Evolutionary conservation across 2,888 invertebrate species (phyloP).

Genomic region (Trachelus troglodyta): DNA sequence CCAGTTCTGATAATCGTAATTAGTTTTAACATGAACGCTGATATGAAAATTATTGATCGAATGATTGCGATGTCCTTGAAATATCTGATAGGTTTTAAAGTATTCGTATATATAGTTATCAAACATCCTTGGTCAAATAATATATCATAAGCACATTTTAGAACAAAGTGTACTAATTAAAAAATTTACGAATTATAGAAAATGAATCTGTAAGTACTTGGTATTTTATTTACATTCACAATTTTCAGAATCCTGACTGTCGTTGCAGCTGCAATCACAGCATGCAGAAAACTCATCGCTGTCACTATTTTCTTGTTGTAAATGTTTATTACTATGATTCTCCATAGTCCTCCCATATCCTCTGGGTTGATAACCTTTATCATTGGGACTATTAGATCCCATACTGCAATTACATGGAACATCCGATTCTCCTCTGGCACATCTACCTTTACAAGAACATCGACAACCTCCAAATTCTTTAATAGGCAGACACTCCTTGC

Average conservation of each 20-base stretch:
- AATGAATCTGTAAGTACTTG: not conserved
- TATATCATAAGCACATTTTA: not conserved
- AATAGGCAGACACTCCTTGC: slow-evolving; percentile 20
- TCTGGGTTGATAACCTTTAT: slow-evolving; percentile 28
- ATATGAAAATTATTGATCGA: no score
- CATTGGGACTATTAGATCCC: slow-evolving; percentile 12
- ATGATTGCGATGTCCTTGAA: no score
- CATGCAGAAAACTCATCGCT: slow-evolving; percentile 50
- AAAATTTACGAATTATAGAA: not conserved
- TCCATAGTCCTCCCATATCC: slow-evolving; percentile 14
- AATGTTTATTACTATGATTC: slow-evolving; percentile 3
- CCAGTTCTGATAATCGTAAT: no score
- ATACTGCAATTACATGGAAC: slow-evolving; percentile 38
- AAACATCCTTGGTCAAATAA: not conserved
- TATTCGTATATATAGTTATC: no score
- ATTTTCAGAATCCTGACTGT: slow-evolving; percentile 10
- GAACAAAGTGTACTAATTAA: not conserved
- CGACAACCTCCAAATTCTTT: slow-evolving; percentile 23
- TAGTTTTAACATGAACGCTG: no score
- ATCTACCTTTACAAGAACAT: slow-evolving; percentile 41
- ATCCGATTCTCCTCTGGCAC: slow-evolving; percentile 26
- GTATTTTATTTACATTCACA: not conserved
- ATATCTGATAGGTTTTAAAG: no score
- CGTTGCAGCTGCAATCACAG: slow-evolving; percentile 39
- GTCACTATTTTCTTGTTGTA: slow-evolving; percentile 25